These are phyloP conservation scores for Phrynosoma blainvillii DNA, from an alignment of 2,113 vertebrate species.

Conservation along the genomic window DNA sequence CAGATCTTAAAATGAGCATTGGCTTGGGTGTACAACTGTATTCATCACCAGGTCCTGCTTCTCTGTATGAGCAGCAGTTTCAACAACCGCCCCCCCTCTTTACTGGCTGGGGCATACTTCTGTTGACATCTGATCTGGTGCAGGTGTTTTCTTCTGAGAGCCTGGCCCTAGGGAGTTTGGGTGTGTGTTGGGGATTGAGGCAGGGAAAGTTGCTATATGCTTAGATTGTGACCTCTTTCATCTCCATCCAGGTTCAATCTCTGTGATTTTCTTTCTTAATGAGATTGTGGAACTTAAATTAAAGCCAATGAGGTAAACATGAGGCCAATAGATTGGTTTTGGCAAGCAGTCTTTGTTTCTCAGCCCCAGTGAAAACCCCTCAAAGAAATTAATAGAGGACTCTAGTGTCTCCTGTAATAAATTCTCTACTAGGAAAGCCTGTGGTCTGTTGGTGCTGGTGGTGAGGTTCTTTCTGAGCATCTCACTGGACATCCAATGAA, in stretches of 20 bases:
- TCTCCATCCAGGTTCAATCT: slow-evolving; percentile 51
- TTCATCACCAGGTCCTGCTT: not conserved
- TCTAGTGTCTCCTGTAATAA: not conserved
- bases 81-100: not conserved
- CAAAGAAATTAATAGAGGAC: rapidly evolving
- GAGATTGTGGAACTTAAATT: slow-evolving; percentile 44
- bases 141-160: not conserved
- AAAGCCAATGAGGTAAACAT: slow-evolving; percentile 51
- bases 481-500: not conserved
- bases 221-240: slow-evolving; percentile 48
- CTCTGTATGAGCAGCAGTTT: not conserved
- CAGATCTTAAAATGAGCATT: not conserved
- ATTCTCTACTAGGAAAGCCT: not conserved
- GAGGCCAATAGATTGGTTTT: slow-evolving; percentile 20
- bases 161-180: slow-evolving; percentile 1
- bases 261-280: slow-evolving; percentile 33
- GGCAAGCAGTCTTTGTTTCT: not conserved
- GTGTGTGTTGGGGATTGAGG: not conserved
- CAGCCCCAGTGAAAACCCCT: not conserved
- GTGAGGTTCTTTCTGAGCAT: not conserved
- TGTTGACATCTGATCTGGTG: not conserved
- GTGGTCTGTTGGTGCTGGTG: no score
- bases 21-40: not conserved
- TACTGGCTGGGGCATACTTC: not conserved
- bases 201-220: not conserved